Percentiles rank a stretch among this genome's conserved stretches.
Conservation (phyloP, 2,113 vertebrate genomes). For the Porphyrio hochstetteri region DNA sequence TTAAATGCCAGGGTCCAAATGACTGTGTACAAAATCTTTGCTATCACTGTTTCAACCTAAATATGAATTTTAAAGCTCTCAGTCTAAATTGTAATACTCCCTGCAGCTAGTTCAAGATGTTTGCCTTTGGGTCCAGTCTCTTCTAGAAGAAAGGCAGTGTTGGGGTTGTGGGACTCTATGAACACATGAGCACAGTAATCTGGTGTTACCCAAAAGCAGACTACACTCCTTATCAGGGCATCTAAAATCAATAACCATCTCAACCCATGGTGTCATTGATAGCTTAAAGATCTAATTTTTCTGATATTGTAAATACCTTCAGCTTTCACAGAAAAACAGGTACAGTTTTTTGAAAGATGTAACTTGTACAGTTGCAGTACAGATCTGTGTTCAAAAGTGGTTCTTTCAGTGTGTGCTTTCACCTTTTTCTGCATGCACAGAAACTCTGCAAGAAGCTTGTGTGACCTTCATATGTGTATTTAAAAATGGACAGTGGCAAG, state of each 20-base stretch:
- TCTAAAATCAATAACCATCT: not conserved
- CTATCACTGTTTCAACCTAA: not conserved
- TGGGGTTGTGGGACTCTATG: not conserved
- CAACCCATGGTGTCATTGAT: not conserved
- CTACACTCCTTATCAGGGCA: not conserved
- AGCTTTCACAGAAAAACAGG: not conserved
- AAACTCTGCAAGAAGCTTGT: not conserved
- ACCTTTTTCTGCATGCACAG: not conserved
- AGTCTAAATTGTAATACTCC: not conserved
- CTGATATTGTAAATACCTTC: not conserved
- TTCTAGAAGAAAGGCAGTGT: not conserved
- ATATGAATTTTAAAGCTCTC: not conserved
- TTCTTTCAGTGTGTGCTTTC: not conserved
- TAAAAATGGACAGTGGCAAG: not conserved
- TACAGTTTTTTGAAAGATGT: not conserved
- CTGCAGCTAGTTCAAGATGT: not conserved
- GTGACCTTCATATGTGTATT: not conserved
- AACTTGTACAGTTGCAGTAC: not conserved
- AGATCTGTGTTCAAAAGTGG: not conserved
- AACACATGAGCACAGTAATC: not conserved
- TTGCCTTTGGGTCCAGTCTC: not conserved
- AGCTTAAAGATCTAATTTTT: not conserved
- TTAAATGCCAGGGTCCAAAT: not conserved
- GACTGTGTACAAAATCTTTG: not conserved
- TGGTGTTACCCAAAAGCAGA: not conserved